These are phyloP conservation scores for Hoplostethus mediterraneus DNA, from an alignment of 2,797 vertebrate genomes.

Conservation along the genomic window DNA sequence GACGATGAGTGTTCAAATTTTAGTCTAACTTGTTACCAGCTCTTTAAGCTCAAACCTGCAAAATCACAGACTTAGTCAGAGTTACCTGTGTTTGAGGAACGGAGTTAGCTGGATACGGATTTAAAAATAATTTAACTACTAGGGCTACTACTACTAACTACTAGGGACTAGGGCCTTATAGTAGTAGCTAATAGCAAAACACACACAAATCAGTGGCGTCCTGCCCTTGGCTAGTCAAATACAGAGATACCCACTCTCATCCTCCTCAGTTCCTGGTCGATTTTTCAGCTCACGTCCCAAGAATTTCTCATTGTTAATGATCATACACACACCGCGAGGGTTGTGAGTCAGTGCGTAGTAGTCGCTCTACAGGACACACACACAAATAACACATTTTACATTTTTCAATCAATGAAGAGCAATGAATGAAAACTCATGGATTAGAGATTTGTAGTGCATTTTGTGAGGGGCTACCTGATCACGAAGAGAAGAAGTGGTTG, in stretches of 20 bases:
- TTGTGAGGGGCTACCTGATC: constrained; percentile 53
- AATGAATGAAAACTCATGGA: background rate
- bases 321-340: constrained; percentile 81
- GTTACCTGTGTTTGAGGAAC: too few species aligned
- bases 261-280: constrained; percentile 60
- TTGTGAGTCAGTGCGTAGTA: constrained; percentile 65
- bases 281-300: fast-evolving
- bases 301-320: constrained; percentile 75
- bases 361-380: constrained; percentile 29
- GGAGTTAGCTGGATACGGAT: too few species aligned
- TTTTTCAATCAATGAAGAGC: background rate
- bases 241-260: constrained; percentile 63
- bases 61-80: too few species aligned
- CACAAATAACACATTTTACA: background rate
- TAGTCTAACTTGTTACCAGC: too few species aligned
- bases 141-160: too few species aligned
- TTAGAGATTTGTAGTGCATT: background rate
- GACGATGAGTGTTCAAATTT: background rate
- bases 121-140: too few species aligned
- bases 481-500: fast-evolving
- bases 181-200: background rate
- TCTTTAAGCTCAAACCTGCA: too few species aligned
- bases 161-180: too few species aligned
- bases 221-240: background rate
- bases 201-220: background rate